Percentiles rank a stretch among this genome's conserved stretches.
phyloP scores from a whole-genome alignment of 2,888 invertebrate genomes.

The Tetanocera ferruginea region DNA sequence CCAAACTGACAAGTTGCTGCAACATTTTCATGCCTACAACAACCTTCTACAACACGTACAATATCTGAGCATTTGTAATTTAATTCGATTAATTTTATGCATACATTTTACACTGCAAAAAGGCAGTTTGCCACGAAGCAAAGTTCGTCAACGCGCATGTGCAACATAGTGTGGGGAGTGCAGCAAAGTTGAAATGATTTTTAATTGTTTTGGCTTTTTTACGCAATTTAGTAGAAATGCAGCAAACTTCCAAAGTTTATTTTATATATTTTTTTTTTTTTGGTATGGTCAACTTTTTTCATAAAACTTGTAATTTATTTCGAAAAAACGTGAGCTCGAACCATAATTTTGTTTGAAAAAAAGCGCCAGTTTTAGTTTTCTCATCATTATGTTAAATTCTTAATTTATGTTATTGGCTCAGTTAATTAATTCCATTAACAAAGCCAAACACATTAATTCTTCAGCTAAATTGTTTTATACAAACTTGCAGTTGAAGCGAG shows the following conservation, averaged over 20 bases:
- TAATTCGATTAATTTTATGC: constrained; percentile 38
- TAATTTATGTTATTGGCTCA: constrained; percentile 27
- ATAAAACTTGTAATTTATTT: background rate
- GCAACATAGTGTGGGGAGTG: no score
- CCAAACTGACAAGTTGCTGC: constrained; percentile 4
- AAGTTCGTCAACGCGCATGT: no score
- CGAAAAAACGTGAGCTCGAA: constrained; percentile 2
- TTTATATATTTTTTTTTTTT: background rate
- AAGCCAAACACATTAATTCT: constrained; percentile 21
- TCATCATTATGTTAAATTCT: constrained; percentile 28
- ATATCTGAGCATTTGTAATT: constrained; percentile 28
- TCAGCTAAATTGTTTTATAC: constrained; percentile 8
- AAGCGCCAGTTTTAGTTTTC: background rate
- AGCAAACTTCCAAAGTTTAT: background rate
- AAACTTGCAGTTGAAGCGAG: constrained; percentile 1
- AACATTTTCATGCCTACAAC: constrained; percentile 5
- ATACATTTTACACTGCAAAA: constrained; percentile 17
- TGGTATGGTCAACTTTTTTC: background rate
- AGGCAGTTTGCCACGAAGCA: background rate
- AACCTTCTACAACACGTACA: background rate
- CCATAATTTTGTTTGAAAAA: background rate
- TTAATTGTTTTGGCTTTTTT: no score
- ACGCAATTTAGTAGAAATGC: background rate
- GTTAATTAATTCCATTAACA: constrained; percentile 29
- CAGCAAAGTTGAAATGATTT: no score